Percentiles rank a stretch among this genome's conserved stretches.
These are phyloP conservation scores for Perizoma affinitatum DNA, from an alignment of 2,888 invertebrate genomes.

Conservation along the genomic window DNA sequence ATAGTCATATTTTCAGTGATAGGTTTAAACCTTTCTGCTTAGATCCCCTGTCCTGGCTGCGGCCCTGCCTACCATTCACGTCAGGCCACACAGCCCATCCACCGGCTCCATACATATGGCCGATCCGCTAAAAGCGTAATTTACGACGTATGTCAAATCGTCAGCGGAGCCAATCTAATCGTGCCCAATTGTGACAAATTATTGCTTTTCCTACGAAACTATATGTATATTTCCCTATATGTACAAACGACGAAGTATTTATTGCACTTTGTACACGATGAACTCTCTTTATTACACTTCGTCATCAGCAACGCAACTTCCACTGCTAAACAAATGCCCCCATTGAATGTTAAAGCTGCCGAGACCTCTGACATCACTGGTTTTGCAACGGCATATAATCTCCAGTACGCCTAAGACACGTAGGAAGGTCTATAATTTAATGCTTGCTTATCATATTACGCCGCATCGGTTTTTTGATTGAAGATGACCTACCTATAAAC, in stretches of 20 bases:
- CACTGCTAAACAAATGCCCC: too few relatives aligned
- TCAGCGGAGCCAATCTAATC: constrained; percentile 80
- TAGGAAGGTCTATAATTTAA: too few relatives aligned
- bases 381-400: too few relatives aligned
- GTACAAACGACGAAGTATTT: constrained; percentile 49
- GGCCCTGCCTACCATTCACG: constrained; percentile 31
- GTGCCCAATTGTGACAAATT: constrained; percentile 83
- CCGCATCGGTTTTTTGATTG: too few relatives aligned
- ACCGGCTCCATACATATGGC: constrained; percentile 51
- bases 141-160: constrained; percentile 83
- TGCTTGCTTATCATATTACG: too few relatives aligned
- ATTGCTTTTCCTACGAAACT: constrained; percentile 83
- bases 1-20: too few relatives aligned
- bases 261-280: constrained; percentile 61
- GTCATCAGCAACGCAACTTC: too few relatives aligned
- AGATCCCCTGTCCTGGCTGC: neutral
- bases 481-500: too few relatives aligned
- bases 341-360: too few relatives aligned
- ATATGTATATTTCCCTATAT: constrained; percentile 77
- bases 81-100: constrained; percentile 38
- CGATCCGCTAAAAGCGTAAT: constrained; percentile 69
- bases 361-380: too few relatives aligned
- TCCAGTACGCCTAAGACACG: too few relatives aligned
- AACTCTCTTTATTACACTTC: constrained; percentile 14
- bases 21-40: too few relatives aligned